phyloP scores from a whole-genome alignment of 2,888 invertebrate genomes.

The Embidobia sp. region DNA sequence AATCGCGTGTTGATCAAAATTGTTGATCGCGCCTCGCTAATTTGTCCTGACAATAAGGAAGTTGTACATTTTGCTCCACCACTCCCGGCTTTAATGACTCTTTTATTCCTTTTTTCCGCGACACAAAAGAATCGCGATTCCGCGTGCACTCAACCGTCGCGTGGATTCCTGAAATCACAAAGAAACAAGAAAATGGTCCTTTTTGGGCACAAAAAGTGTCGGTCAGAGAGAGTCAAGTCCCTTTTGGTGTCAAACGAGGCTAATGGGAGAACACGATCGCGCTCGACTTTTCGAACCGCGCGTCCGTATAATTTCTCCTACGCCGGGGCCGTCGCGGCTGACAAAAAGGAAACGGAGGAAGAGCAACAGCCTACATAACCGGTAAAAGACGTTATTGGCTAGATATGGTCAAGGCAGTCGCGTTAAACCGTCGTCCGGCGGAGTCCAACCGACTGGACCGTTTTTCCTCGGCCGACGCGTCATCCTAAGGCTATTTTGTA shows the following conservation, averaged over 20 bases:
- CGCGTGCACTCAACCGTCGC: no score
- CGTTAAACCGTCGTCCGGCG: slow-evolving; percentile 68
- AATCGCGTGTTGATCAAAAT: slow-evolving; percentile 34
- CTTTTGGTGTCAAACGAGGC: slow-evolving; percentile 76
- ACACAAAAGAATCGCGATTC: no score
- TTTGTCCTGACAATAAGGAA: slow-evolving; percentile 7
- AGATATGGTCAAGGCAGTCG: slow-evolving; percentile 77
- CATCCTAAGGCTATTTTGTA: slow-evolving; percentile 36
- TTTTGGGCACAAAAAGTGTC: slow-evolving; percentile 21
- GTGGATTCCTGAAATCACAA: no score
- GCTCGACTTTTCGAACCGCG: slow-evolving; percentile 73
- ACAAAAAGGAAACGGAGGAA: slow-evolving; percentile 72
- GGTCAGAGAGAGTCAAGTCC: slow-evolving; percentile 68
- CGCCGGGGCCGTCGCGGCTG: slow-evolving; percentile 68
- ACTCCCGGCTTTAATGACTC: no score
- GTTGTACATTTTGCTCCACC: no score
- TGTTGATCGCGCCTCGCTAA: slow-evolving; percentile 25
- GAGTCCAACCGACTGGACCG: slow-evolving; percentile 65
- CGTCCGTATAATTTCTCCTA: slow-evolving; percentile 78
- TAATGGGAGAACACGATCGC: slow-evolving; percentile 76
- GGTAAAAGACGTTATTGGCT: slow-evolving; percentile 76
- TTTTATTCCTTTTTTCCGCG: no score
- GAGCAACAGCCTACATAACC: slow-evolving; percentile 71
- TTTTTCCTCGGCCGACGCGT: slow-evolving; percentile 43
- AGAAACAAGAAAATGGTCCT: slow-evolving; percentile 33